phyloP scores from a whole-genome alignment of 2,113 vertebrate genomes.

The Phocoena phocoena region DNA sequence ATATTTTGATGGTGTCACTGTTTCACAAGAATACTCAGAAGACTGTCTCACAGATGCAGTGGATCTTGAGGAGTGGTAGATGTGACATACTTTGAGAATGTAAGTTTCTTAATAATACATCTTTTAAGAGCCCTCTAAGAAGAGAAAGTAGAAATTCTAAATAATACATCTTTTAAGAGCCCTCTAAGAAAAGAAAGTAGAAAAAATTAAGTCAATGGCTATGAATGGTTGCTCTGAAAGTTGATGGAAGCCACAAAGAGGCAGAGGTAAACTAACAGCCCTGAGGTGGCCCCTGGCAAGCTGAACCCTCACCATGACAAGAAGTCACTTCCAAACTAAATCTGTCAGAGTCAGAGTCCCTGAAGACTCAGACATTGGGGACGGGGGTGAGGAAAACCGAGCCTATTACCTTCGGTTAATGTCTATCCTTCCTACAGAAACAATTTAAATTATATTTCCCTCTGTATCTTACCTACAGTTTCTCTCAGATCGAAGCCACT shows the following conservation, averaged over 20 bases:
- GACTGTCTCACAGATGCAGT: not conserved
- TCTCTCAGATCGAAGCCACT: not conserved
- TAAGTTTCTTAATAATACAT: not conserved
- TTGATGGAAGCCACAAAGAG: not conserved
- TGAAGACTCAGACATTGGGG: not conserved
- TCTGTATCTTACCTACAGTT: not conserved
- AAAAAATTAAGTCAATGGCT: not conserved
- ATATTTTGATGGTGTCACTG: not conserved
- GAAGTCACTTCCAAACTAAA: not conserved
- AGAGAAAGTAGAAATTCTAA: not conserved
- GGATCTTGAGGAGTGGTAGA: too few species aligned
- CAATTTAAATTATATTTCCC: not conserved
- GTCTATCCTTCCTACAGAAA: not conserved
- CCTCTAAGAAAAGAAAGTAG: not conserved
- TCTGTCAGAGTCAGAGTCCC: not conserved
- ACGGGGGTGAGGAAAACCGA: rapidly evolving
- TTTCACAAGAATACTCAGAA: not conserved
- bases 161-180: not conserved
- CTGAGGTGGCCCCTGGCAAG: not conserved
- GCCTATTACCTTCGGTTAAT: not conserved
- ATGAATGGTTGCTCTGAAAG: not conserved
- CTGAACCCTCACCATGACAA: not conserved
- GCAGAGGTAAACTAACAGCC: not conserved
- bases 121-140: not conserved
- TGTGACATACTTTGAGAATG: not conserved